Conservation (phyloP, 1,140 invertebrate genomes). For the Ips typographus region DNA sequence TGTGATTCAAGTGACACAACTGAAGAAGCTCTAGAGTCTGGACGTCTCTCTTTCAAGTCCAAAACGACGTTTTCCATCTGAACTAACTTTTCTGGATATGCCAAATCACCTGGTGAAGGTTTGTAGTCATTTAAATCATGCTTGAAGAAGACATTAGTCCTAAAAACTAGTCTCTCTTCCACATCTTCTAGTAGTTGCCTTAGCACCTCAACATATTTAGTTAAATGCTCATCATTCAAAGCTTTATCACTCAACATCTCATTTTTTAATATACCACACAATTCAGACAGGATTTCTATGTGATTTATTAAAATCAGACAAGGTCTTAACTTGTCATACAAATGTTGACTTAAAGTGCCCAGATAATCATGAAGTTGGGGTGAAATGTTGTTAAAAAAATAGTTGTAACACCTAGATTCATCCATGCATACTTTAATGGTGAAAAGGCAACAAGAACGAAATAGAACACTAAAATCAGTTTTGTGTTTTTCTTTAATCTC, state of each 20-base stretch:
- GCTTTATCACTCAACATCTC: constrained; percentile 96
- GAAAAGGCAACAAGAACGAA: constrained; percentile 85
- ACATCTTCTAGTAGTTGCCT: constrained; percentile 92
- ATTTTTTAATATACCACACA: constrained; percentile 89
- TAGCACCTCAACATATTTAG: constrained; percentile 81
- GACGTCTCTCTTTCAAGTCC: constrained; percentile 62
- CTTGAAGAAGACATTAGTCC: constrained; percentile 91
- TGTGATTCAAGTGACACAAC: constrained; percentile 67
- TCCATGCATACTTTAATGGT: constrained; percentile 90
- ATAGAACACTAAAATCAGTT: constrained; percentile 85
- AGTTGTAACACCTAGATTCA: constrained; percentile 84
- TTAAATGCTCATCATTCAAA: constrained; percentile 74
- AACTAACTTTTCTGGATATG: constrained; percentile 95
- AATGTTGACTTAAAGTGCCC: constrained; percentile 80
- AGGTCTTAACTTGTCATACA: constrained; percentile 94
- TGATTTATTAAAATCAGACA: constrained; percentile 97
- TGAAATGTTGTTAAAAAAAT: constrained; percentile 79
- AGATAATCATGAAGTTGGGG: constrained; percentile 71
- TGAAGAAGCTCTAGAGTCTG: constrained; percentile 65
- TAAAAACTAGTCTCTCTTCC: constrained; percentile 94
- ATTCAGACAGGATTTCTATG: constrained; percentile 94
- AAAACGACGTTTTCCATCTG: constrained; percentile 93
- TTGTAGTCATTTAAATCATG: constrained; percentile 88
- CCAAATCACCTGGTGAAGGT: constrained; percentile 91
- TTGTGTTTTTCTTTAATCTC: constrained; percentile 70